A percentile compares a stretch with the other conserved stretches of the same genome.
These are phyloP conservation scores for Minunthozetes semirufus DNA, from an alignment of 2,888 invertebrate genomes.

Conservation along the genomic window DNA sequence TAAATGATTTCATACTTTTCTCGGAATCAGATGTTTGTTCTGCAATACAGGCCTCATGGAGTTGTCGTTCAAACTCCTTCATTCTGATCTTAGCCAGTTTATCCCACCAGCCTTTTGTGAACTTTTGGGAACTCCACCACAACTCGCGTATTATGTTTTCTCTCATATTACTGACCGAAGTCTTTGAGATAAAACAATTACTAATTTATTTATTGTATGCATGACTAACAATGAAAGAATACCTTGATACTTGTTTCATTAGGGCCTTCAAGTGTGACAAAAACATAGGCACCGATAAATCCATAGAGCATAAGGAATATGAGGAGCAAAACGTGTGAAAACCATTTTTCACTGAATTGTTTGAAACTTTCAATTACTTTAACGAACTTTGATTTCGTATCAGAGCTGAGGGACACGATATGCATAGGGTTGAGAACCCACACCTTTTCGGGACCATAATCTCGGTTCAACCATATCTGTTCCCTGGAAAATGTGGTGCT, in stretches of 20 bases:
- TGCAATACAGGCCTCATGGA: slow-evolving; percentile 47
- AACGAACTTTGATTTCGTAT: slow-evolving; percentile 41
- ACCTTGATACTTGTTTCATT: slow-evolving; percentile 48
- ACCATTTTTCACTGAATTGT: slow-evolving; percentile 71
- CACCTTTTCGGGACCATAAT: slow-evolving; percentile 23
- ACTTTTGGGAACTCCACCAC: slow-evolving; percentile 36
- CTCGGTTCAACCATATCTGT: slow-evolving; percentile 33
- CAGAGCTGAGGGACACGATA: slow-evolving; percentile 41
- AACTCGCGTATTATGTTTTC: slow-evolving; percentile 36
- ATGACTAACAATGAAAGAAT: neutral
- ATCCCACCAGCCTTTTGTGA: slow-evolving; percentile 33
- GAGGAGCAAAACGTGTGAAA: slow-evolving; percentile 77
- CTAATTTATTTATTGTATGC: neutral
- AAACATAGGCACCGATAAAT: slow-evolving; percentile 70
- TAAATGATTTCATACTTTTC: slow-evolving; percentile 17
- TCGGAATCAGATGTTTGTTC: slow-evolving; percentile 39
- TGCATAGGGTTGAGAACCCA: slow-evolving; percentile 44
- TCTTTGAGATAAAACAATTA: neutral
- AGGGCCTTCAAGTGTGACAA: slow-evolving; percentile 68
- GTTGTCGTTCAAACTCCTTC: slow-evolving; percentile 74
- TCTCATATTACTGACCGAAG: slow-evolving; percentile 35
- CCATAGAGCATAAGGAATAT: slow-evolving; percentile 70
- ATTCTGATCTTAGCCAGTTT: slow-evolving; percentile 47
- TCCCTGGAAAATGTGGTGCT: neutral
- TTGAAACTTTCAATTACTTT: slow-evolving; percentile 42